Conservation (phyloP, 2,113 vertebrate genomes). For the Machaerirhynchus nigripectus region DNA sequence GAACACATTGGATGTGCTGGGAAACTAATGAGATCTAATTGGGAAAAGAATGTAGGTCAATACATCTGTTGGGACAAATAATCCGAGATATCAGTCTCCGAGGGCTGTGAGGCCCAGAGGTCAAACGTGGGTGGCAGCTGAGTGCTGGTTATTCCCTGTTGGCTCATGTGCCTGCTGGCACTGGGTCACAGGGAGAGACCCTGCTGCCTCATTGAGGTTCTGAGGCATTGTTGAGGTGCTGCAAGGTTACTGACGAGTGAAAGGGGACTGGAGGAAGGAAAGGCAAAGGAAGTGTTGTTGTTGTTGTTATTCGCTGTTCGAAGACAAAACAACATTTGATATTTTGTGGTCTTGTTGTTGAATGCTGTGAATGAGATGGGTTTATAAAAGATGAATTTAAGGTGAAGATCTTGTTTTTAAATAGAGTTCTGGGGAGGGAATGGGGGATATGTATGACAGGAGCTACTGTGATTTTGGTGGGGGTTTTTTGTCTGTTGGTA, state of each 20-base stretch:
- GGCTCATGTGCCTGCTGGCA: background rate
- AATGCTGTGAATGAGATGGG: background rate
- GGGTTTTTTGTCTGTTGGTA: background rate
- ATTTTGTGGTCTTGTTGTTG: background rate
- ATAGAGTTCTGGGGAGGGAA: background rate
- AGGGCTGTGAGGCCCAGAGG: background rate
- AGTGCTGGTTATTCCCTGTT: background rate
- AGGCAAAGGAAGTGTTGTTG: background rate
- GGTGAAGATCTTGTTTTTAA: background rate
- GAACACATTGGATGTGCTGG: background rate
- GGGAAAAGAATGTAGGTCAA: background rate
- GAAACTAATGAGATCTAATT: background rate
- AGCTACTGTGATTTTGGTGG: background rate
- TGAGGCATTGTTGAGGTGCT: background rate
- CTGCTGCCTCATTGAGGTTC: background rate
- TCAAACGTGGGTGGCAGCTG: background rate
- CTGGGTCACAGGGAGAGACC: fast-evolving
- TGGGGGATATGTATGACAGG: no score
- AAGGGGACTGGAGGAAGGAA: background rate
- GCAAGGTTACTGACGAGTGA: background rate
- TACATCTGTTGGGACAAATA: background rate
- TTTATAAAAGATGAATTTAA: background rate
- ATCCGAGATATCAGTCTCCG: background rate
- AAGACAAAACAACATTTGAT: background rate
- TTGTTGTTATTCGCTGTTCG: background rate